Evolutionary conservation across 2,797 vertebrate genomes (phyloP), one percentile per base, ranked within the genome.

Genomic region (Syngnathus rostellatus): DNA sequence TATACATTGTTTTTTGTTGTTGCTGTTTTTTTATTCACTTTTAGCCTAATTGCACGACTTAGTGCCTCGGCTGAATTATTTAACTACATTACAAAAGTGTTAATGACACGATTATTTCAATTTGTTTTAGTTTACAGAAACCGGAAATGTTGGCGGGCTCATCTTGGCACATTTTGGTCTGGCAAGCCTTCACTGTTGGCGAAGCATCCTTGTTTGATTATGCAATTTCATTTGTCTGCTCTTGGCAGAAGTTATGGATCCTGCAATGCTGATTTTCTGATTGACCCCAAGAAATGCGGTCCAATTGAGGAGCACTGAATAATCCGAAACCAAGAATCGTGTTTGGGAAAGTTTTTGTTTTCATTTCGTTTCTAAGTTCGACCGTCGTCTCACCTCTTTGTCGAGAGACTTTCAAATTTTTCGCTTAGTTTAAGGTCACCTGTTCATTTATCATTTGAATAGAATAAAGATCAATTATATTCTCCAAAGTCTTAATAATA

Each of bases 161-260:
- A 2, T 48, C 58, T 77, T 68, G 68, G 48, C 82, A 85, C 81
- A 76, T 81, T 85, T 74, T 77, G 75, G 68, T 64, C 81, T 77
- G 38, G 37, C 77, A 72, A 77, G 23, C 62, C 11, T 61, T 70
- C 68, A 74, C 71, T 71, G 66, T 46, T 25, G 74, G 53, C 31
- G 64, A 43, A 64, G 59, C 43, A 68, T 60, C 51, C 46, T 66
- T 64, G 54, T 41, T 69, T 55, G 72, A 46, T 70, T 81, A 62
- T 50, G 23, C 46, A 72, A 77, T 76, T 64, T 64, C 8, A 51
- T 64, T 64, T 37, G 46, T 50, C 25, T 37, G 31, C 19, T 71
- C 46, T 31, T 21, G 53, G 40, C 62, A 59, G 41, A 48, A 31
- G 14, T 62, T 62, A 50, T 63, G 41, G 14, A 19, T 62, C 48